These are phyloP conservation scores for Lepisosteus oculatus DNA, from an alignment of 2,113 vertebrate species.

Conservation along the genomic window DNA sequence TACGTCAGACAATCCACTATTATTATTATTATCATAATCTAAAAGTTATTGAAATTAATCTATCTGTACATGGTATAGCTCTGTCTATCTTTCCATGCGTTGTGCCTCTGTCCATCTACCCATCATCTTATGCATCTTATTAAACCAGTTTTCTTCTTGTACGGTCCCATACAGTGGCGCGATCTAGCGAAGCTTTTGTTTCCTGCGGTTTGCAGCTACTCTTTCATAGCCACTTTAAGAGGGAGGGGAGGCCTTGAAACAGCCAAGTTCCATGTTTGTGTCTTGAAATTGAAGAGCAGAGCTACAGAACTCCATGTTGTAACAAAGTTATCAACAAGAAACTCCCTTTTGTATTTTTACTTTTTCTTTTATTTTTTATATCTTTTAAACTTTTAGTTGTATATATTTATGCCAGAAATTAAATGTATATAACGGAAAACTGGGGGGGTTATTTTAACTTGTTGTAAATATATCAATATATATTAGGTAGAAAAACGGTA, in stretches of 20 bases:
- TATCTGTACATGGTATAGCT: too few relatives aligned
- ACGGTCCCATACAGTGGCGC: too few relatives aligned
- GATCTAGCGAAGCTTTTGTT: too few relatives aligned
- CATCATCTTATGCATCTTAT: too few relatives aligned
- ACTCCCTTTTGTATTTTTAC: conserved; percentile 20
- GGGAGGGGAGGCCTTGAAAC: conserved; percentile 71
- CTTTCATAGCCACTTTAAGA: conserved; percentile 63
- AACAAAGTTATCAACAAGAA: conserved; percentile 62
- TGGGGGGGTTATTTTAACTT: conserved; percentile 22
- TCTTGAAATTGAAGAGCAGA: conserved; percentile 68
- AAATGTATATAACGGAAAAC: conserved; percentile 26
- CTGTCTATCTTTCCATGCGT: too few relatives aligned
- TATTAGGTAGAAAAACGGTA: conserved; percentile 23
- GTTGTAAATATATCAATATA: conserved; percentile 5
- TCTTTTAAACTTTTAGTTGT: not conserved
- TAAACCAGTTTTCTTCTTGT: too few relatives aligned
- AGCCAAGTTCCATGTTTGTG: conserved; percentile 68
- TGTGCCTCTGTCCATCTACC: too few relatives aligned
- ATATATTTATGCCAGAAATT: conserved; percentile 4
- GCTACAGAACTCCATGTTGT: conserved; percentile 70
- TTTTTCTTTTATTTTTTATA: conserved; percentile 11
- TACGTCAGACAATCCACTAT: too few relatives aligned
- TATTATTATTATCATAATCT: too few relatives aligned
- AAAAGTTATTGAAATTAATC: too few relatives aligned
- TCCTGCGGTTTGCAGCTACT: too few relatives aligned